A percentile compares a stretch with the other conserved stretches of the same genome.
phyloP scores from a whole-genome alignment of 2,888 invertebrate species.

The Epicampocera succincta region DNA sequence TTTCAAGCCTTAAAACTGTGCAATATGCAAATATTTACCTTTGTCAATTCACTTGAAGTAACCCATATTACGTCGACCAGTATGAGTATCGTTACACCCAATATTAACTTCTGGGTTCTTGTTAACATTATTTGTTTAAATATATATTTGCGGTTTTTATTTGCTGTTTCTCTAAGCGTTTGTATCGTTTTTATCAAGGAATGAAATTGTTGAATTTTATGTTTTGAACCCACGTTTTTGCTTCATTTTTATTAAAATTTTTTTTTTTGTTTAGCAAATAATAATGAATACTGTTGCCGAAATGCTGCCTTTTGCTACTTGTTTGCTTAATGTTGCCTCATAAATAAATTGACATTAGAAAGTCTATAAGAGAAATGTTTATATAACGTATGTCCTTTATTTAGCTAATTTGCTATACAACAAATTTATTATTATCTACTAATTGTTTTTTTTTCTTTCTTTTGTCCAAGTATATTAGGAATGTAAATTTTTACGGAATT shows the following conservation, averaged over 20 bases:
- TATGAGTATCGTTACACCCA: slow-evolving; percentile 93
- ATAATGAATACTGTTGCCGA: background rate
- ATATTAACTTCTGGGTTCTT: slow-evolving; percentile 87
- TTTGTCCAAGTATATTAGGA: too few species aligned
- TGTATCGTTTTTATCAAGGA: background rate
- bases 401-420: too few species aligned
- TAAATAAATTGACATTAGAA: background rate
- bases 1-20: too few species aligned
- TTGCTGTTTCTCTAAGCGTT: too few species aligned
- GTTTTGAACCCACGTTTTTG: slow-evolving; percentile 2
- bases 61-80: slow-evolving; percentile 98
- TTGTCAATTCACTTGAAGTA: slow-evolving; percentile 95
- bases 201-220: slow-evolving; percentile 8
- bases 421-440: too few species aligned
- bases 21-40: slow-evolving; percentile 84
- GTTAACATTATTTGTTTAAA: slow-evolving; percentile 79
- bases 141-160: background rate
- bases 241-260: slow-evolving; percentile 31
- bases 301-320: background rate
- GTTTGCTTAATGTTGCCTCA: background rate
- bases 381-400: too few species aligned
- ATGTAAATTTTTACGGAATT: too few species aligned
- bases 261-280: background rate
- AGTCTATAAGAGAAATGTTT: slow-evolving; percentile 20
- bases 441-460: too few species aligned